Evolutionary conservation across 2,113 vertebrate genomes (phyloP).

Genomic region (Ia io): DNA sequence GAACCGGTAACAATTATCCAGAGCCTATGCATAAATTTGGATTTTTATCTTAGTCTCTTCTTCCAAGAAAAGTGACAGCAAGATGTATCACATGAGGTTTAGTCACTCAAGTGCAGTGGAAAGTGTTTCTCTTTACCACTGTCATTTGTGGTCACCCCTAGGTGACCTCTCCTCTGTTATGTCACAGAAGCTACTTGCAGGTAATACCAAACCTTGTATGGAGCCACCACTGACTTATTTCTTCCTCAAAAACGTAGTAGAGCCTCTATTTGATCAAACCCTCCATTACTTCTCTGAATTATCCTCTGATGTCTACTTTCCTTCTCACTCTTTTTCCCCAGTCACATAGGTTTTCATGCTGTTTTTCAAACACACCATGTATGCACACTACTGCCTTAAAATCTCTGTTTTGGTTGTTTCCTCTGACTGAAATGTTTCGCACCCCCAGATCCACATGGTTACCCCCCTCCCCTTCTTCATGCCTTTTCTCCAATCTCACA

Average conservation of each 20-base stretch:
- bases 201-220: background rate
- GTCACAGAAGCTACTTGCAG: background rate
- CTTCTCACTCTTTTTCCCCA: background rate
- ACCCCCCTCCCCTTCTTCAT: background rate
- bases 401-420: background rate
- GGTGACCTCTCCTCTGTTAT: background rate
- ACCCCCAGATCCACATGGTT: background rate
- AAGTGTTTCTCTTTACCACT: background rate
- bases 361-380: background rate
- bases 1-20: background rate
- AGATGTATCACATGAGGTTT: background rate
- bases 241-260: background rate
- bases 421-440: background rate
- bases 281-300: background rate
- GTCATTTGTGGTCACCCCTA: background rate
- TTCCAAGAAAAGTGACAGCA: background rate
- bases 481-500: too few species aligned
- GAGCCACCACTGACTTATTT: background rate
- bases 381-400: background rate
- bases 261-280: background rate
- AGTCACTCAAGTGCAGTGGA: background rate
- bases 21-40: background rate
- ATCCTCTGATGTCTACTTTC: background rate
- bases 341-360: background rate
- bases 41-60: background rate